Base-by-base conservation (phyloP, 2,113 vertebrate genomes). In the Setophaga coronata region DNA sequence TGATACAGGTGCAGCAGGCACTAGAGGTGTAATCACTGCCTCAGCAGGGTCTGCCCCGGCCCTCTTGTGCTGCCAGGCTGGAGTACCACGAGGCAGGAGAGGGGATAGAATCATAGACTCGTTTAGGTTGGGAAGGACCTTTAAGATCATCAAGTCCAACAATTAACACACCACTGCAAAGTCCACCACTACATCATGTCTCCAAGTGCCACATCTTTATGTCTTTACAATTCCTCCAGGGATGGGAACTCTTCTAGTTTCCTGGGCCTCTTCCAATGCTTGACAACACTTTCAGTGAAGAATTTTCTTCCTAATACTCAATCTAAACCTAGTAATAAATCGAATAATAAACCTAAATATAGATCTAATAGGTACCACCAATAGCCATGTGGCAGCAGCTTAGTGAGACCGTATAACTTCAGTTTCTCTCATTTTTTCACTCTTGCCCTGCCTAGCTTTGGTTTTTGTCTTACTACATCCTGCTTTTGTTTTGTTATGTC, bases 1-100 rank as follows among this genome's bases (percentile, higher is more conserved):
- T 0, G 7, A 1, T 11, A 14, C 31, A 0, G 50, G n/a, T 0
- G 1, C 15, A 11, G 8, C 40, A 3, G 51, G 50, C 26, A 1
- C 20, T 3, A 3, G 17, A n/a, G 17, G 6, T 36, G 19, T 6
- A 2, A 8, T 33, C 0, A 1, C 24, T 1, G 1, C 43, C 20
- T 53, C 2, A 2, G 5, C 21, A 54, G 16, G 29, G 10, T 29
- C 36, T 77, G 62, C 21, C 36, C 5, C 2, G 29, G 12, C 29
- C 40, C 26, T 5, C 40, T 42, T 18, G 0, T 1, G 2, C 42
- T 65, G 61, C 51, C 73, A 28, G 42, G 21, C 65, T 45, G 74
- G 33, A 47, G 54, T 6, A 8, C 43, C 45, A 9, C 0, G 0
- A 6, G 31, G 5, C 7, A 1, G 16, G 26, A 23, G 11, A 21